Base-by-base conservation (phyloP, 2,797 vertebrate species). In the Sebastes matsubarae region DNA sequence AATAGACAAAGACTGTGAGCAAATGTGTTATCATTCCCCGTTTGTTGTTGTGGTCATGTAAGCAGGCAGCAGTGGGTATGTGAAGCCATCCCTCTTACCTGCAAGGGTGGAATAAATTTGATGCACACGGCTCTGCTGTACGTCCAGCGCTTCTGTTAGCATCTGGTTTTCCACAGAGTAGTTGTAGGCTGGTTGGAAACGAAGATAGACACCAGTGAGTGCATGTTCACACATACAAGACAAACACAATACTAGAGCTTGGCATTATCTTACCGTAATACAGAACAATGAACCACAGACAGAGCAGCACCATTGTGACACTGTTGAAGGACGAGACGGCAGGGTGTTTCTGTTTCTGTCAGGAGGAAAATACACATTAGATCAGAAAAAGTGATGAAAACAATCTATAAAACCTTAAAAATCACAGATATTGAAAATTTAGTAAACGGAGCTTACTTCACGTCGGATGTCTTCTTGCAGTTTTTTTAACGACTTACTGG, bases 201-300 rank as follows among this genome's bases (percentile, higher is more conserved):
- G 77, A 36, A 63, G 4, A n/a, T 0, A 18, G 8, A 61, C 5
- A 1, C 32, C 34, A 54, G 8, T 13, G 29, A 65, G 20, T 6
- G 11, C 25, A 74, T 4, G 20, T 60, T 54, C 12, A 18, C 36
- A 27, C 46, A 10, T 1, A 68, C 13, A 36, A 18, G 10, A 69
- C 5, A 5, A 27, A 1, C 0, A 25, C 2, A 1, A 20, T 1
- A 30, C 16, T 7, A 1, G 2, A 2, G 8, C 1, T 14, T 7
- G 2, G 10, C 8, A 2, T 60, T 38, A 4, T 65, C 83, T 88
- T 75, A 94, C 94, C 93, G 4, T 93, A 95, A 84, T 83, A 93
- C 5, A 94, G 72, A 61, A 88, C 92, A 9, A 94, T 93, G 30
- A 95, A 88, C 92, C 93, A 94, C 27, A 94, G 84, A 24, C 72